These are phyloP conservation scores for Euwallacea fornicatus DNA, from an alignment of 1,140 invertebrate genomes.

Conservation along the genomic window DNA sequence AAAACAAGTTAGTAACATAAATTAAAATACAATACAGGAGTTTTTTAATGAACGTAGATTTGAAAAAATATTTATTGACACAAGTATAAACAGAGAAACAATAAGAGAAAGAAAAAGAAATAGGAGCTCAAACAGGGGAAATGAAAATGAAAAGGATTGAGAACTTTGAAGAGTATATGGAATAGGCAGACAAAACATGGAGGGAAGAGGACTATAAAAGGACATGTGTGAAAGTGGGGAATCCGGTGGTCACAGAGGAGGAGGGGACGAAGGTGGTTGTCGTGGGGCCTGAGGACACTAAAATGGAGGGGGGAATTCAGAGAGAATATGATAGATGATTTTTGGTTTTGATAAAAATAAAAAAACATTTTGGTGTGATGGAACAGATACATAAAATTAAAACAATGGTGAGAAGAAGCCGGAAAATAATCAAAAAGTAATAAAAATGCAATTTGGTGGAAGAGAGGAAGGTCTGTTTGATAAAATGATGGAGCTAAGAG, in stretches of 20 bases:
- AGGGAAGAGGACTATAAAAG: slow-evolving; percentile 7
- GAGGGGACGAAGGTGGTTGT: not conserved
- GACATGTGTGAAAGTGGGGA: slow-evolving; percentile 8
- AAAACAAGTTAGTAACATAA: too few species aligned
- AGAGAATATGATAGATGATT: not conserved
- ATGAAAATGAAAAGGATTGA: too few species aligned
- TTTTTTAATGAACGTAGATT: too few species aligned
- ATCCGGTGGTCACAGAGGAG: slow-evolving; percentile 8
- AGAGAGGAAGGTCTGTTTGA: not conserved
- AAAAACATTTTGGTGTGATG: slow-evolving; percentile 11
- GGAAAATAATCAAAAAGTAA: not conserved
- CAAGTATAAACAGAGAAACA: too few species aligned
- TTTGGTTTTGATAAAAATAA: not conserved
- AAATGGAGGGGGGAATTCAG: slow-evolving; percentile 2
- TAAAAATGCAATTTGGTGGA: slow-evolving; percentile 6
- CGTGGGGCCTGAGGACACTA: not conserved
- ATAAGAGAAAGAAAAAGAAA: too few species aligned
- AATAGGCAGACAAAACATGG: too few species aligned
- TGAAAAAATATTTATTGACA: too few species aligned
- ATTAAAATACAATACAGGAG: too few species aligned
- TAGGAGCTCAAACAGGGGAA: too few species aligned
- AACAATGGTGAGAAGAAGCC: too few species aligned
- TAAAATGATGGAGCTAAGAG: not conserved
- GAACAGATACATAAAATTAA: not conserved
- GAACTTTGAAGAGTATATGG: too few species aligned